Base-by-base conservation (phyloP, 2,113 vertebrate genomes). In the Phaethornis superciliosus region DNA sequence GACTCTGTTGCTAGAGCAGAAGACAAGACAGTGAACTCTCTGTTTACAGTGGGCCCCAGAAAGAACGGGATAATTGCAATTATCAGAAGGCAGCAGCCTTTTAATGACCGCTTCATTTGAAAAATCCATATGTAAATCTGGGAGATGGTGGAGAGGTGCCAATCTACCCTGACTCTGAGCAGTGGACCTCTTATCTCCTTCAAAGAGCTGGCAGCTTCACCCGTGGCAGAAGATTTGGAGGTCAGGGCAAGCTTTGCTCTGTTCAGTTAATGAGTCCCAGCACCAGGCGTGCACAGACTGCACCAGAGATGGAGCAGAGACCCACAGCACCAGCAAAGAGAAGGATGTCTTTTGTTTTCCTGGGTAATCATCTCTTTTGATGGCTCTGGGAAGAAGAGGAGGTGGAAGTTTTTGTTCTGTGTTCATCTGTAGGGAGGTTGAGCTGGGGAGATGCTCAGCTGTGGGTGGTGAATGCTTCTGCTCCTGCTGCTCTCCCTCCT, bases 21-120 rank as follows among this genome's bases (percentile, higher is more conserved):
- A 96, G 91, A 94, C 90, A 95, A 96, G 96, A 95, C 96, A 95
- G 40, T 95, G 97, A 97, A 95, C 95, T 96, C 88, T 96, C 71
- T 92, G 94, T 98, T 97, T 97, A 97, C 90, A 95, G 33, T 69
- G 79, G 92, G 70, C 69, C 90, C 83, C 96, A 24, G 49, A 94
- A 97, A 89, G 94, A 96, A 94, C 94, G 90, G 95, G 93, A 85
- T 96, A 95, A 96, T 94, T 96, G 94, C 96, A 97, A 87, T 96
- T 96, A 96, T 94, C 93, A 42, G 90, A 56, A 79, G 7, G 26
- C 51, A 93, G 77, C 78, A 35, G 76, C 49, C 1, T 67, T 86
- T 93, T 95, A 95, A 96, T 86, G 87, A 94, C 86, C 24, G 72
- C 46, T 79, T 21, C 89, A 37, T 79, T 78, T 93, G 27, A 33